These are phyloP conservation scores for Chiroxiphia lanceolata DNA, from an alignment of 2,797 vertebrate species.

Conservation along the genomic window DNA sequence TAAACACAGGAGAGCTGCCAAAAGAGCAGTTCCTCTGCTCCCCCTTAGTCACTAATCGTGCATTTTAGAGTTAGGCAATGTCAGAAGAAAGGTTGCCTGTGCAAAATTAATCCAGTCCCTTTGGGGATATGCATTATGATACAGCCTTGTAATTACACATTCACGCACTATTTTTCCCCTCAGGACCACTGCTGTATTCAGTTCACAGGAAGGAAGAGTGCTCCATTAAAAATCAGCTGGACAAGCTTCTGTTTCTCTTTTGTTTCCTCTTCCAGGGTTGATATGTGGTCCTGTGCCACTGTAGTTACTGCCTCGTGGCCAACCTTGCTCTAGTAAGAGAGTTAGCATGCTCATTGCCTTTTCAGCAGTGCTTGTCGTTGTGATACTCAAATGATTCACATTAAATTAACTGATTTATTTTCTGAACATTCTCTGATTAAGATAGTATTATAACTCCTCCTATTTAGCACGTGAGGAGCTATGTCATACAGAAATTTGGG, in stretches of 20 bases:
- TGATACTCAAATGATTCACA: background rate
- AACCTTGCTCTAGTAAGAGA: background rate
- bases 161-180: background rate
- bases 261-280: background rate
- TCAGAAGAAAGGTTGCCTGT: slow-evolving; percentile 39
- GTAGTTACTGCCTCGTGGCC: background rate
- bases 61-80: slow-evolving; percentile 29
- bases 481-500: background rate
- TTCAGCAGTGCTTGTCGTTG: background rate
- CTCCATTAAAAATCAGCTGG: background rate
- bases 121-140: slow-evolving; percentile 3
- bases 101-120: slow-evolving; percentile 42
- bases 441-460: background rate
- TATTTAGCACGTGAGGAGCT: background rate
- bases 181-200: background rate
- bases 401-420: background rate
- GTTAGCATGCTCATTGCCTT: background rate
- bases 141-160: slow-evolving; percentile 33
- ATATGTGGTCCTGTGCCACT: background rate
- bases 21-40: background rate
- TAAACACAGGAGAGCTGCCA: background rate
- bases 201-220: background rate
- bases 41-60: background rate
- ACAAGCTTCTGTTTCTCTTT: background rate
- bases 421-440: background rate